Evolutionary conservation across 2,888 invertebrate species (phyloP).

Genomic region (Chymomyza fuscimana): DNA sequence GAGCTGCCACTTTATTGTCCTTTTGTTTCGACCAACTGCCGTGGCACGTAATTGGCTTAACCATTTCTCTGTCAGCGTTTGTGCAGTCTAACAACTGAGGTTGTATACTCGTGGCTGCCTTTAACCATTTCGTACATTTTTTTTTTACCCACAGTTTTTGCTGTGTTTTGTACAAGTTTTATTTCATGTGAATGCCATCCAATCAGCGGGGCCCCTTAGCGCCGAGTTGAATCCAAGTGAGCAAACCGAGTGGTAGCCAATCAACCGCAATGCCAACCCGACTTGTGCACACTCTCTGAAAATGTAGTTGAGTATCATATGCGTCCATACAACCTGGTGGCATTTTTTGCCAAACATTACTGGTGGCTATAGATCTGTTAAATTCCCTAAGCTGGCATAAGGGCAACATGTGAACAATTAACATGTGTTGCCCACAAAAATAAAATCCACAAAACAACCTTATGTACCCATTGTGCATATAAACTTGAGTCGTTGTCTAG

Average conservation of each 20-base stretch:
- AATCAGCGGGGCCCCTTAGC: slow-evolving; percentile 49
- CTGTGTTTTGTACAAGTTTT: slow-evolving; percentile 38
- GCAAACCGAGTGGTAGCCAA: not conserved
- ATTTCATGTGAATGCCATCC: slow-evolving; percentile 54
- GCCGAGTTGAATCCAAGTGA: slow-evolving; percentile 31
- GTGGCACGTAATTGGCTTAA: slow-evolving; percentile 60
- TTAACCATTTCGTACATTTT: slow-evolving; percentile 46
- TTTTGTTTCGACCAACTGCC: slow-evolving; percentile 53
- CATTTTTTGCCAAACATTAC: slow-evolving; percentile 9
- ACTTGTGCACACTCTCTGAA: not conserved
- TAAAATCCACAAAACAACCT: too few relatives aligned
- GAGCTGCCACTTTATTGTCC: slow-evolving; percentile 65
- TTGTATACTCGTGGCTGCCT: slow-evolving; percentile 14
- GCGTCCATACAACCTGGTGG: not conserved
- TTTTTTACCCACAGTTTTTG: not conserved
- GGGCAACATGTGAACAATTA: slow-evolving; percentile 5
- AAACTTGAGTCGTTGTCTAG: too few relatives aligned
- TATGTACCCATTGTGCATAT: too few relatives aligned
- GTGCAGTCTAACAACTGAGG: not conserved
- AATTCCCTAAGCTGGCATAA: slow-evolving; percentile 56
- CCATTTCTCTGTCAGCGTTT: slow-evolving; percentile 21
- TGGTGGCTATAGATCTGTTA: slow-evolving; percentile 22
- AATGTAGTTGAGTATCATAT: not conserved
- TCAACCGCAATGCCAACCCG: not conserved
- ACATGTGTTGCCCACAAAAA: not conserved